A percentile compares a stretch with the other conserved stretches of the same genome.
Conservation (phyloP, 2,113 vertebrate species). For the Gymnocephalus cernua region DNA sequence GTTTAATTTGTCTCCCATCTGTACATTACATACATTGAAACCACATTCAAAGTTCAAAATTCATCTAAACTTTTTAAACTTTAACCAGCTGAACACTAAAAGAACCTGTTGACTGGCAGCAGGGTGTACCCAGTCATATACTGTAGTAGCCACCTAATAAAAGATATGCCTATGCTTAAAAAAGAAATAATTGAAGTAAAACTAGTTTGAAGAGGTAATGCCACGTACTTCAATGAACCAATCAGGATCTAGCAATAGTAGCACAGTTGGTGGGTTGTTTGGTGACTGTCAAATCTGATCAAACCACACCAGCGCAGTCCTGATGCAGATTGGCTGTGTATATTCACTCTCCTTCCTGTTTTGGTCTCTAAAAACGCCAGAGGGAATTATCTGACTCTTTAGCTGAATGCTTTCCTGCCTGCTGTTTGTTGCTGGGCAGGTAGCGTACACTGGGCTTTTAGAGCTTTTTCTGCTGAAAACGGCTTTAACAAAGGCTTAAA, state of each 20-base stretch:
- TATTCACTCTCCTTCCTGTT: not conserved
- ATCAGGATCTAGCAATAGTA: not conserved
- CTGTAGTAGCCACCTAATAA: not conserved
- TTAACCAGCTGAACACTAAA: too few relatives aligned
- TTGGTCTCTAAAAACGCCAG: too few relatives aligned
- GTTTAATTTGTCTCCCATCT: fast-evolving
- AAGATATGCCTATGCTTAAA: not conserved
- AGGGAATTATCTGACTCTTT: too few relatives aligned
- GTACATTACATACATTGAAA: too few relatives aligned
- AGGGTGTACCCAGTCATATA: not conserved
- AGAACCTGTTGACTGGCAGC: not conserved
- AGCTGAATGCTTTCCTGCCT: too few relatives aligned
- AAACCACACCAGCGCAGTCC: not conserved
- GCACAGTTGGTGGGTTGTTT: not conserved
- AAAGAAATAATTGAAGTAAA: too few relatives aligned
- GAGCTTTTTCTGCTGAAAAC: too few relatives aligned
- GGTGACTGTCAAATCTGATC: not conserved
- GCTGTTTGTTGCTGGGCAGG: too few relatives aligned
- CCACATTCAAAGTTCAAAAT: too few relatives aligned
- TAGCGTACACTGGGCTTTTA: too few relatives aligned
- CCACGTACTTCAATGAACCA: not conserved
- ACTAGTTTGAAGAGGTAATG: not conserved
- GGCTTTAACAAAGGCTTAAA: too few relatives aligned
- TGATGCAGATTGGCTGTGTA: not conserved
- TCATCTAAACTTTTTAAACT: too few relatives aligned